These are phyloP conservation scores for Neotoma lepida DNA, from an alignment of 2,113 vertebrate genomes.

Conservation along the genomic window DNA sequence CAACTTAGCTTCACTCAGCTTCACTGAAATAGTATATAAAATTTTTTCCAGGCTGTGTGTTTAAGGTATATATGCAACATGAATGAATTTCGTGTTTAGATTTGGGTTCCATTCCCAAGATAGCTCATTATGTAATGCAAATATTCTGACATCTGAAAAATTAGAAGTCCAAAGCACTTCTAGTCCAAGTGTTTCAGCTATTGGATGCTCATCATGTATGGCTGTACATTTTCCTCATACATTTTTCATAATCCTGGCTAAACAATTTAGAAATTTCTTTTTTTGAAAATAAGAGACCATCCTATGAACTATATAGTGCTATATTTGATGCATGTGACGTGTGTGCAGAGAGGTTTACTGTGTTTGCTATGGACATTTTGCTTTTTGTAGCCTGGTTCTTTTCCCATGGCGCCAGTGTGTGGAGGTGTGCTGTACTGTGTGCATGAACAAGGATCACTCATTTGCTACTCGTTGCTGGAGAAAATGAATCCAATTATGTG, in stretches of 20 bases:
- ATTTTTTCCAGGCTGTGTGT: neutral
- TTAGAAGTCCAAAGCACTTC: neutral
- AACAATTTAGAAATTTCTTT: conserved; percentile 27
- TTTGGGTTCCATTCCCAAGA: neutral
- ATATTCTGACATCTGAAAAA: neutral
- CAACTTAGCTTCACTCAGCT: conserved; percentile 2
- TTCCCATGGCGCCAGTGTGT: conserved; percentile 6
- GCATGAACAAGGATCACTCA: neutral
- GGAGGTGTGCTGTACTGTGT: neutral
- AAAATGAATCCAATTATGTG: neutral
- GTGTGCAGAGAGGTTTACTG: neutral
- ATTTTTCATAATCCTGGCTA: conserved; percentile 27
- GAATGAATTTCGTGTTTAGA: neutral
- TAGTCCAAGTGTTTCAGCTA: neutral
- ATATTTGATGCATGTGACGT: neutral
- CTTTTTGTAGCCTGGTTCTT: neutral
- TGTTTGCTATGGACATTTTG: conserved; percentile 52
- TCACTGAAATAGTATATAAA: neutral
- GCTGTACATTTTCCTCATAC: neutral
- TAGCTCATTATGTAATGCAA: neutral
- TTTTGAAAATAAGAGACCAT: neutral
- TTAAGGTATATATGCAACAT: neutral
- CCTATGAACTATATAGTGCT: neutral
- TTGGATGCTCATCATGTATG: neutral
- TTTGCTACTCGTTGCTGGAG: conserved; percentile 36